Evolutionary conservation across 2,888 invertebrate species (phyloP), one percentile per base, ranked within the genome.

Genomic region (Prenolepis imparis): DNA sequence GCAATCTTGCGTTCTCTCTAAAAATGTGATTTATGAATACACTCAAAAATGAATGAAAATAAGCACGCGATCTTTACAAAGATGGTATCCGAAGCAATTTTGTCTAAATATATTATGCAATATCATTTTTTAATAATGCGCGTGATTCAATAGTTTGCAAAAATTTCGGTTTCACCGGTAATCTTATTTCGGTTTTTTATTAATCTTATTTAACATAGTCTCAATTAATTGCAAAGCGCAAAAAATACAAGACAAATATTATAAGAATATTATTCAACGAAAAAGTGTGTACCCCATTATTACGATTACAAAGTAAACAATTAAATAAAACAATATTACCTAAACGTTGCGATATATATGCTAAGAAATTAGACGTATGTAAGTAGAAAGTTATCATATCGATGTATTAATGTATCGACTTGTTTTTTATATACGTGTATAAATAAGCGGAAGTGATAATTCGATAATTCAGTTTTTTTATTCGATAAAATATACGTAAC

Each of bases 11-110:
- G 36, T 59, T 80, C 57, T 59, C 21, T 68, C 21, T 0, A 72
- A 70, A 73, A 57, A 44, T 24, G 11, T 59, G 41, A 72, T 73
- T 80, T 44, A 73, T 24, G 28, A 11, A 61, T 1, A 12, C n/a
- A 12, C 5, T n/a, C 12, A 32, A 21, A 44, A 59, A 72, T 4
- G 59, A 15, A n/a, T 70, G 41, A 72, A 36, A 41, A 41, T 57
- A 41, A 61, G 24, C 73, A 73, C 41, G 28, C 41, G 24, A 70
- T 44, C n/a, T 41, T 39, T 5, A 28, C 32, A 21, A 18, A 18
- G 6, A 18, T n/a, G 12, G 1, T 8, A 67, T 39, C 21, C 57
- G 1, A 15, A 57, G 11, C n/a, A 74, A 15, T 15, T 12, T 64
- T 11, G 36, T 52, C 21, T 12, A 52, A 48, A 21, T 11, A 21